Evolutionary conservation across 2,888 invertebrate genomes (phyloP).

Genomic region (Drosophila paramelanica): DNA sequence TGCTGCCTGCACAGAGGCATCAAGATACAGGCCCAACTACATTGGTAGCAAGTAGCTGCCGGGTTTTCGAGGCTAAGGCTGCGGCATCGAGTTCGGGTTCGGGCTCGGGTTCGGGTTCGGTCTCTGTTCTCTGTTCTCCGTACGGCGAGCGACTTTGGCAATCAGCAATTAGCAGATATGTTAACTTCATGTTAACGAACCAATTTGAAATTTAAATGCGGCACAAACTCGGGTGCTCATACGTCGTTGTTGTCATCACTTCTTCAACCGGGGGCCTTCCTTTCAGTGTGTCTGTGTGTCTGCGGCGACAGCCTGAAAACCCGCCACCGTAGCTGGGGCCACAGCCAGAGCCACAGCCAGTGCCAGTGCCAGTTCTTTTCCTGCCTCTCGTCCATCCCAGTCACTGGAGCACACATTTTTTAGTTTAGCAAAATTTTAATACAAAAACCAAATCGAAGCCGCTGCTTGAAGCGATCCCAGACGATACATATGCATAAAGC

Average conservation of each 20-base stretch:
- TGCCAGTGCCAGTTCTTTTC: conserved; percentile 26
- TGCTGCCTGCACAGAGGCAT: conserved; percentile 77
- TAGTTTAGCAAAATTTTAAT: conserved; percentile 77
- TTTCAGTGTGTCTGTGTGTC: conserved; percentile 36
- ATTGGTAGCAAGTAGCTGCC: conserved; percentile 78
- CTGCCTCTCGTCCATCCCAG: conserved; percentile 15
- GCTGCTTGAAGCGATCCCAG: conserved; percentile 67
- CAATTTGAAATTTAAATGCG: conserved; percentile 81
- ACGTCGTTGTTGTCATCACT: conserved; percentile 78
- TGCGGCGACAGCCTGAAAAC: conserved; percentile 40
- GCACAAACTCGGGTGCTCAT: conserved; percentile 77
- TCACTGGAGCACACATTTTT: conserved; percentile 44
- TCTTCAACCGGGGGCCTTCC: conserved; percentile 72
- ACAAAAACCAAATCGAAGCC: conserved; percentile 69
- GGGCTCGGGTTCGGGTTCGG: conserved; percentile 18
- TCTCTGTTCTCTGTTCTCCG: conserved; percentile 35
- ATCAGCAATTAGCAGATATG: conserved; percentile 81
- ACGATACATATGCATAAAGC: conserved; percentile 75
- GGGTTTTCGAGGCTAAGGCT: conserved; percentile 49
- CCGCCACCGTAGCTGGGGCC: conserved; percentile 34
- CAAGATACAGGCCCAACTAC: conserved; percentile 73
- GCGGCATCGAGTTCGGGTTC: conserved; percentile 23
- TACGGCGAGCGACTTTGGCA: conserved; percentile 76
- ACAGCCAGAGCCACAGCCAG: neutral
- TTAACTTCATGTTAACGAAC: conserved; percentile 81